Evolutionary conservation across 2,888 invertebrate genomes (phyloP).

Genomic region (Ichneumon xanthorius): DNA sequence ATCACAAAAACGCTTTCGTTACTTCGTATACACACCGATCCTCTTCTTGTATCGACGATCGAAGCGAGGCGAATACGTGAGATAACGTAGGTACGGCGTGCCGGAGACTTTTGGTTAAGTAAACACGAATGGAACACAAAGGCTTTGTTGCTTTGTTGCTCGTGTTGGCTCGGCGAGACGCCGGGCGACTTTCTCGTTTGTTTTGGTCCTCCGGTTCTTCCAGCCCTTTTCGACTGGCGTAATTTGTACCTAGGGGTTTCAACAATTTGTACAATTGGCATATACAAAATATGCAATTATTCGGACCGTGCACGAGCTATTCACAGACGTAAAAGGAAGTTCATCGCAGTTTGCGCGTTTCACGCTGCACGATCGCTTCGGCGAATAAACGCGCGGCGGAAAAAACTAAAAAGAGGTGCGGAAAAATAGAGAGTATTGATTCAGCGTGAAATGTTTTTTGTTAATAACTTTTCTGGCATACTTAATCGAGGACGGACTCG

Average conservation of each 20-base stretch:
- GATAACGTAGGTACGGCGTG: neutral
- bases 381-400: neutral
- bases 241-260: too few relatives aligned
- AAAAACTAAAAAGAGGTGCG: neutral
- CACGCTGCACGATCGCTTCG: neutral
- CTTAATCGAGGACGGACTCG: conserved; percentile 59
- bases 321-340: neutral
- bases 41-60: neutral
- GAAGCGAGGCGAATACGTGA: neutral
- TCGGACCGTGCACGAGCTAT: neutral
- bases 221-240: too few relatives aligned
- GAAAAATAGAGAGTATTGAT: conserved; percentile 9
- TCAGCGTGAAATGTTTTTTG: conserved; percentile 35
- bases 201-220: too few relatives aligned
- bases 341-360: neutral
- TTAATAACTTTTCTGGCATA: conserved; percentile 52
- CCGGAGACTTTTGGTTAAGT: neutral
- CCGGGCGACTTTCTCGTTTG: too few relatives aligned
- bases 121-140: neutral
- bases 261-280: conserved; percentile 42
- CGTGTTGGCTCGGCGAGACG: too few relatives aligned
- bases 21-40: neutral
- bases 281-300: conserved; percentile 17
- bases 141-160: too few relatives aligned
- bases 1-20: neutral